Evolutionary conservation across 2,888 invertebrate species (phyloP).

Genomic region (Caenorhabditis virilis): DNA sequence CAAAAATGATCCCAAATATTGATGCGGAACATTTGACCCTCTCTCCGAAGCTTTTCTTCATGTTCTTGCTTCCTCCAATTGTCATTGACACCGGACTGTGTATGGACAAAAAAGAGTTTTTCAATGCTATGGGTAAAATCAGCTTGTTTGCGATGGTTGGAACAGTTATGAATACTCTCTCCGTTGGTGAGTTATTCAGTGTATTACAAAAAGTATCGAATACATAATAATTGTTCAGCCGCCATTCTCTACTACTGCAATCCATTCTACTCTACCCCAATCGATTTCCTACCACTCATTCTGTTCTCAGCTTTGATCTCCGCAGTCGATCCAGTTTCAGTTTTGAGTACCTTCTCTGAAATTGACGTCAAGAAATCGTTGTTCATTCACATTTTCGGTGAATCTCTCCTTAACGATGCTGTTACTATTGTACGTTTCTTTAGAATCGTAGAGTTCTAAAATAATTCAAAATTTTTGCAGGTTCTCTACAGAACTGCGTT

Average conservation of each 20-base stretch:
- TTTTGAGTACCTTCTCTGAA: constrained; percentile 72
- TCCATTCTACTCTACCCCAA: background rate
- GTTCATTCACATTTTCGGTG: constrained; percentile 46
- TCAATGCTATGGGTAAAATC: constrained; percentile 91
- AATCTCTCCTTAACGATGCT: constrained; percentile 72
- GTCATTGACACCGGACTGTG: constrained; percentile 97
- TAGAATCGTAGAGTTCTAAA: background rate
- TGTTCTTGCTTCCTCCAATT: constrained; percentile 95
- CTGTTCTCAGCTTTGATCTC: constrained; percentile 56
- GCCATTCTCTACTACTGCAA: background rate
- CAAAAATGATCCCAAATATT: background rate
- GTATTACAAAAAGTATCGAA: background rate
- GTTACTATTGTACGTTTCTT: constrained; percentile 80
- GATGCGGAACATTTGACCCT: constrained; percentile 8
- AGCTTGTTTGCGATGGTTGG: constrained; percentile 87
- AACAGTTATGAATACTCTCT: constrained; percentile 88
- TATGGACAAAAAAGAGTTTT: constrained; percentile 95
- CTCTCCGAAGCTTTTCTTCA: constrained; percentile 85
- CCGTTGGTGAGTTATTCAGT: constrained; percentile 65
- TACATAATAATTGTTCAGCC: constrained; percentile 6
- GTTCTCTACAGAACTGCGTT: constrained; percentile 53
- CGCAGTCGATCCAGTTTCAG: constrained; percentile 65
- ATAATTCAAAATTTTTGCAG: constrained; percentile 5
- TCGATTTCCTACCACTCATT: too few relatives aligned
- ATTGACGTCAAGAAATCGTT: constrained; percentile 74